Evolutionary conservation across 2,113 vertebrate species (phyloP), one percentile per base, ranked within the genome.

Genomic region (Periophthalmodon schlosseri): DNA sequence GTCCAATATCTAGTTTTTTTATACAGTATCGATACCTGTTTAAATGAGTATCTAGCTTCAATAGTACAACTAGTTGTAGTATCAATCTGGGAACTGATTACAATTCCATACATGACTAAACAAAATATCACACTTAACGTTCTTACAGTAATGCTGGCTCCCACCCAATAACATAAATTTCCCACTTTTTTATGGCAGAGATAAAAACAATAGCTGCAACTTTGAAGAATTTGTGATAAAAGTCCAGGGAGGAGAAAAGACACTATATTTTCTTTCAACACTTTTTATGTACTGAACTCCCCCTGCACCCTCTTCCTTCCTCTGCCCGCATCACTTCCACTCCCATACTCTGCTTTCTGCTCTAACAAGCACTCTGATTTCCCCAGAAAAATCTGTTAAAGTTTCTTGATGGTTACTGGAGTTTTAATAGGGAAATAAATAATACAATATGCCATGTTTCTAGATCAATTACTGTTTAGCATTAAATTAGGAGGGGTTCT

Each of bases 351-450:
- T 84, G 76, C 70, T 88, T 87, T 90, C 74, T 86, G 84, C 86
- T 88, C 80, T 86, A 85, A 86, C 86, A 87, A 84, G 85, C 81
- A 77, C 78, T 86, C 84, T 87, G 87, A 89, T 92, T 90, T 88
- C 83, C 84, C 78, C 79, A 82, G 89, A 90, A 93, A 91, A 90
- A 60, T 89, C 88, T 81, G 82, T 80, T 84, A 87, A 88, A 81
- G 74, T 72, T 83, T 75, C 78, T 78, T 44, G 16, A 72, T 70
- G 68, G 82, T 76, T 79, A 70, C 82, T 73, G 71, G 68, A 69
- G 65, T 69, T 88, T 85, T 81, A 82, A 86, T 75, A 69, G 72
- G 5, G 15, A 52, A 70, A 73, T 70, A 83, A 87, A 81, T 84
- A 79, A 80, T 44, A 79, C 23, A 56, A 20, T 2, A 20, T 49